Conservation (phyloP, 2,888 invertebrate species). For the Orchestes rusci region DNA sequence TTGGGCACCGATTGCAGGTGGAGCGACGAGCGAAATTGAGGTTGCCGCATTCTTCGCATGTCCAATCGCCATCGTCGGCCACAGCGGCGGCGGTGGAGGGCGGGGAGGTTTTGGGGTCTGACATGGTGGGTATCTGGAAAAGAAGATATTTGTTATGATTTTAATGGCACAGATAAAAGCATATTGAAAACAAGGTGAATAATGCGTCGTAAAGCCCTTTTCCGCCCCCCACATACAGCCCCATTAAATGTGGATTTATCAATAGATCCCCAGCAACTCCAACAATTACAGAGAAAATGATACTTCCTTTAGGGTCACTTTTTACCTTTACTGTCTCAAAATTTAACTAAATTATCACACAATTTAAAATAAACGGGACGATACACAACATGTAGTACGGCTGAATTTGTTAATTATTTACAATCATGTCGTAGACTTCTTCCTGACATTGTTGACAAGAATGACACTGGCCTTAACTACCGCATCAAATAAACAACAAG, state of each 20-base stretch:
- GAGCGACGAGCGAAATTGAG: conserved; percentile 88
- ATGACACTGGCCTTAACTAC: too few species aligned
- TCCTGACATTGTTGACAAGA: too few species aligned
- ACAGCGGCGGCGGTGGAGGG: conserved; percentile 37
- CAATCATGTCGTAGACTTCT: too few species aligned
- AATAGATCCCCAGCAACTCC: neutral
- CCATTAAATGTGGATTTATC: neutral
- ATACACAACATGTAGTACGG: conserved; percentile 14
- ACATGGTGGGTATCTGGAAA: too few species aligned
- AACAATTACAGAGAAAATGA: conserved; percentile 11
- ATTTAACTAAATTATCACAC: too few species aligned
- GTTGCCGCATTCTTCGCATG: conserved; percentile 77
- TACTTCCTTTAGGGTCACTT: conserved; percentile 25
- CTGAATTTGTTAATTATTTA: too few species aligned
- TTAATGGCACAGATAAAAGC: too few species aligned
- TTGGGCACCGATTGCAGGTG: conserved; percentile 89
- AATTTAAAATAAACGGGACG: conserved; percentile 14
- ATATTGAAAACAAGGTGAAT: too few species aligned
- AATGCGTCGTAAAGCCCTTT: too few species aligned
- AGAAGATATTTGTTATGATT: too few species aligned
- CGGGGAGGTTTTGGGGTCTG: neutral
- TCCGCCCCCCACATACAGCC: too few species aligned
- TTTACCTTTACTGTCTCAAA: conserved; percentile 26
- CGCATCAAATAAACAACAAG: too few species aligned
- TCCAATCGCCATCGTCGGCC: conserved; percentile 54